These are phyloP conservation scores for Gastracanthus pulcherrimus DNA, from an alignment of 2,888 invertebrate species.

Conservation along the genomic window DNA sequence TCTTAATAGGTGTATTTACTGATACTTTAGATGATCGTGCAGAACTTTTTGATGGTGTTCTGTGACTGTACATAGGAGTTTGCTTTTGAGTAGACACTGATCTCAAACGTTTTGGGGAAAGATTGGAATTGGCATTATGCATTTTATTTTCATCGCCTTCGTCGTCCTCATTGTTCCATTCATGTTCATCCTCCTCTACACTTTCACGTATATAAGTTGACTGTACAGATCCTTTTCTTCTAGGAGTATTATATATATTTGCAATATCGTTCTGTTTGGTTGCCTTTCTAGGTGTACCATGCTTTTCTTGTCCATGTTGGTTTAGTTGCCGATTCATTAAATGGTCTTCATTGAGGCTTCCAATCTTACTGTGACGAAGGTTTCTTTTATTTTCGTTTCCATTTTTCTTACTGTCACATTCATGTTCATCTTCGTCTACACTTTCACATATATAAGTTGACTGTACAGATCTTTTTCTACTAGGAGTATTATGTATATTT, in stretches of 20 bases:
- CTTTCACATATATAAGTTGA: neutral
- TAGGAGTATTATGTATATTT: neutral
- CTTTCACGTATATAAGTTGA: neutral
- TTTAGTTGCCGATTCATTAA: neutral
- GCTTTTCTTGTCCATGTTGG: no score
- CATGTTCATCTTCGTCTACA: neutral
- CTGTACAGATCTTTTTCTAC: neutral
- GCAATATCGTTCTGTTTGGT: neutral
- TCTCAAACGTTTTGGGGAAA: constrained; percentile 11
- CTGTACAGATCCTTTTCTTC: neutral
- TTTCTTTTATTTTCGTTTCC: neutral
- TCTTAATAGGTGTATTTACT: constrained; percentile 1
- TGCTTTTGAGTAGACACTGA: neutral
- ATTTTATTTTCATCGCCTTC: constrained; percentile 44
- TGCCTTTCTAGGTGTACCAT: neutral
- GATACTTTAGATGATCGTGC: neutral
- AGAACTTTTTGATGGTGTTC: neutral
- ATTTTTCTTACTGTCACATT: neutral
- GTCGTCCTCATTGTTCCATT: neutral
- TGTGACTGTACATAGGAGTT: neutral
- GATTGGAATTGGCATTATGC: constrained; percentile 8
- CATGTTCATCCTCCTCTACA: neutral
- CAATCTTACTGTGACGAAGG: neutral
- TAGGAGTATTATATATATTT: neutral
- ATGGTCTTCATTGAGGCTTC: neutral